Evolutionary conservation across 2,797 vertebrate species (phyloP).

Genomic region (Menidia menidia): DNA sequence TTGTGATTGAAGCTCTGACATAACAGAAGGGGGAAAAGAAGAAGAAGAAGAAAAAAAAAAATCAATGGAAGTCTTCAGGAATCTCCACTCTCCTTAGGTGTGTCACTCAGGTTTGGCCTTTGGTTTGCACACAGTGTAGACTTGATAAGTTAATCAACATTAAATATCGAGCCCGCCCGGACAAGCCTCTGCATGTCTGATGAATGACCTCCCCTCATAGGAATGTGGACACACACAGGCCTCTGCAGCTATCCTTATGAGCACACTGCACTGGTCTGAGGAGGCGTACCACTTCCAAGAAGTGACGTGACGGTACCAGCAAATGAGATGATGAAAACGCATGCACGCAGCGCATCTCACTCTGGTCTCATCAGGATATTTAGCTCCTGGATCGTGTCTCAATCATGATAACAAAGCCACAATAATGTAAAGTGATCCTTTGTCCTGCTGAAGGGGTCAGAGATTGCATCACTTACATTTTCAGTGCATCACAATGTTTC

Average conservation of each 20-base stretch:
- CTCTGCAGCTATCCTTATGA: background rate
- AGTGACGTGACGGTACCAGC: background rate
- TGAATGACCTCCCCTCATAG: background rate
- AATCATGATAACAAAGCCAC: slow-evolving; percentile 48
- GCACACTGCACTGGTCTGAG: background rate
- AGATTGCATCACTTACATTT: slow-evolving; percentile 63
- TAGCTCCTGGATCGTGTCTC: slow-evolving; percentile 42
- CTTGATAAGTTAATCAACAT: slow-evolving; percentile 39
- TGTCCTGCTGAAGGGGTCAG: slow-evolving; percentile 28
- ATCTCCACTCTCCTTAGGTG: slow-evolving; percentile 31
- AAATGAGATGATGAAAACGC: background rate
- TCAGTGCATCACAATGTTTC: slow-evolving; percentile 41
- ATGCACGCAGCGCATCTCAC: background rate
- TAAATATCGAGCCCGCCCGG: slow-evolving; percentile 11
- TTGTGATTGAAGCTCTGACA: slow-evolving; percentile 68
- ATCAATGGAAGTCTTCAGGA: slow-evolving; percentile 69
- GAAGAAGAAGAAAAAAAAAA: slow-evolving; percentile 28
- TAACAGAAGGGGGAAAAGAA: slow-evolving; percentile 27
- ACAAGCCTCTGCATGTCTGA: slow-evolving; percentile 33
- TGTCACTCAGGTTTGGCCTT: slow-evolving; percentile 27
- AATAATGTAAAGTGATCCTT: slow-evolving; percentile 54
- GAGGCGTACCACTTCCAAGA: background rate
- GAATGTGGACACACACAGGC: background rate
- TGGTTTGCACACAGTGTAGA: slow-evolving; percentile 33
- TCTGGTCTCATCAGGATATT: slow-evolving; percentile 34